Evolutionary conservation across 2,888 invertebrate species (phyloP), one percentile per base, ranked within the genome.

Genomic region (Dynastes grantii): DNA sequence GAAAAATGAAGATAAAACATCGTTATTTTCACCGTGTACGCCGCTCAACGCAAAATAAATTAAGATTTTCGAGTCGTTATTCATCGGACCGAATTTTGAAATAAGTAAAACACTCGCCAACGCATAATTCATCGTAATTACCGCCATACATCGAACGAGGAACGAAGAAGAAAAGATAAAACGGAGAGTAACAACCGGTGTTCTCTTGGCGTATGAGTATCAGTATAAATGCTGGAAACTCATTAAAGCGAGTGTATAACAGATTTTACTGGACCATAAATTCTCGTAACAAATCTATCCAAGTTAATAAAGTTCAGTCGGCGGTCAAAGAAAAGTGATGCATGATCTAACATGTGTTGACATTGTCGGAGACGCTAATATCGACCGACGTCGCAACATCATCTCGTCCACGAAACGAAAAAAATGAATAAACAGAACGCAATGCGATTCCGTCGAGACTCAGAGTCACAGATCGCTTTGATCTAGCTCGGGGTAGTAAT

Each of bases 201-300:
- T 22, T 13, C 8, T 8, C 22, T n/a, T 22, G 9, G 8, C 55
- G 16, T 58, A 13, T 29, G 63, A 29, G 63, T 11, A 32, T 63
- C n/a, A 6, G 22, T 55, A 55, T n/a, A 55, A 83, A 84, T 81
- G 80, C 81, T 76, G 83, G 82, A 82, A 83, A 83, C 84, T 83
- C 83, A 84, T 84, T 84, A 84, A 81, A 81, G 78, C 80, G 77
- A 79, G 81, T 45, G 22, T 67, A 67, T 80, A 80, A 81, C 76
- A 77, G 81, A 83, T 83, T 86, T 86, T 85, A 86, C 85, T 85
- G 84, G 85, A 84, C 85, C 86, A 86, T 87, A 88, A 87, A 88
- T 88, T 86, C 83, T 81, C 85, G 77, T 80, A 86, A 87, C 87
- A 87, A 87, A 87, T 88, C 87, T 86, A 87, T 87, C 82, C 84